Conservation (phyloP, 2,113 vertebrate genomes). For the Halichoeres trimaculatus region DNA sequence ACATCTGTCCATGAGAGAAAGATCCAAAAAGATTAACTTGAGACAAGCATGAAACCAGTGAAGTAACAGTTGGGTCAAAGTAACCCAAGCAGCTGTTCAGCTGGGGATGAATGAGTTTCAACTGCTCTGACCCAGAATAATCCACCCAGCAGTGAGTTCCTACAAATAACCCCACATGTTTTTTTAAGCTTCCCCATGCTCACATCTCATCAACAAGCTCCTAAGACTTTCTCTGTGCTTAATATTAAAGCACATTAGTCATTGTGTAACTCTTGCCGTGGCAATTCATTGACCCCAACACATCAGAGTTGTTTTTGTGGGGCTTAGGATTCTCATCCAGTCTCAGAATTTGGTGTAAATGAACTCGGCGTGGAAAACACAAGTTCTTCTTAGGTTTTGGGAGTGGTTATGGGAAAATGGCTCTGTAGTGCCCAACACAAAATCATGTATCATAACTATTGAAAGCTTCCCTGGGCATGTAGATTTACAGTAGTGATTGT, state of each 20-base stretch:
- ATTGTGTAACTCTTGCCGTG: neutral
- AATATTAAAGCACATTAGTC: neutral
- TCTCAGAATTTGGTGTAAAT: neutral
- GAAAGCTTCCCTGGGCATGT: no score
- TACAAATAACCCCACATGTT: neutral
- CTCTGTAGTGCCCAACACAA: neutral
- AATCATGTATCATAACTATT: no score
- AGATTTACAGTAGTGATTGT: no score
- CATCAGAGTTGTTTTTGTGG: neutral
- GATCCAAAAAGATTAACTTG: neutral
- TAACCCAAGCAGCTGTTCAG: neutral
- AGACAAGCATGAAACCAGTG: neutral
- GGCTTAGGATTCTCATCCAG: neutral
- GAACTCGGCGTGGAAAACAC: neutral
- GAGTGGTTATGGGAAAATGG: neutral
- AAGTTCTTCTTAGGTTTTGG: neutral
- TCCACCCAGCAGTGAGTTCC: neutral
- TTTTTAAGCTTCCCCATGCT: neutral
- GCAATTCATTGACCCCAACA: neutral
- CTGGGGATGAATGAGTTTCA: neutral
- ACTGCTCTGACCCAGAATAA: neutral
- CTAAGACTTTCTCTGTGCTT: neutral
- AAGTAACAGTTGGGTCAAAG: neutral
- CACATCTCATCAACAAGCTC: no score
- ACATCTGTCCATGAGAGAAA: neutral